Base-by-base conservation (phyloP, 2,797 vertebrate genomes). In the Microtus agrestis region DNA sequence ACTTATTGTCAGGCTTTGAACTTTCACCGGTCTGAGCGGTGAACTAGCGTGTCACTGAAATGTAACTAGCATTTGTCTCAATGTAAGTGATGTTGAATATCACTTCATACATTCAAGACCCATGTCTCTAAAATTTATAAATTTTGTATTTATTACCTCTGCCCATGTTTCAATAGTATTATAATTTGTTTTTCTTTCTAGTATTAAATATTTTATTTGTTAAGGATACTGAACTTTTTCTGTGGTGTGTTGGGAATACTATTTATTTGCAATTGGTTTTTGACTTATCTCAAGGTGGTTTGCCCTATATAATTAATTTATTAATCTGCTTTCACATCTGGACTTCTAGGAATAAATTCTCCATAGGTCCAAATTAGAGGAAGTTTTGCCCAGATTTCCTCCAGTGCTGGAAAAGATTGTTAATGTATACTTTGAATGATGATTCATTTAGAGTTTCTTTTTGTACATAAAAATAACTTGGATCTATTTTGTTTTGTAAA, bases 121-220 rank as follows among this genome's bases (percentile, higher is more conserved):
- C 48, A 87, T 29, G 31, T 89, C 92, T 94, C n/a, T 77, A 43
- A 63, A 5, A 76, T 86, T 91, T 87, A 34, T 54, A 87, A 69
- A 40, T 63, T 73, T 3, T 15, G 14, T 73, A 37, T 87, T 86
- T 23, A 54, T 63, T 59, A 65, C 29, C 92, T 71, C 74, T 89
- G 54, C 31, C 69, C 13, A 69, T 80, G 95, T 84, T 91, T 87
- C 34, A 63, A 14, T 13, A 23, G 7, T 40, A 61, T 80, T 77
- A 74, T 80, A 65, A 74, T 76, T 87, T 77, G 46, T 77, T 87
- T 88, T 63, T 88, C 40, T 34, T 80, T 51, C 29, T 63, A 79
- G 19, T 54, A 13, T 87, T 94, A 74, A 65, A 8, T 9, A 14
- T 43, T 46, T 63, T 73, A 10, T 73, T 9, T 81, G 6, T 94